Conservation (phyloP, 2,797 vertebrate genomes). For the Darevskia nairensis region DNA sequence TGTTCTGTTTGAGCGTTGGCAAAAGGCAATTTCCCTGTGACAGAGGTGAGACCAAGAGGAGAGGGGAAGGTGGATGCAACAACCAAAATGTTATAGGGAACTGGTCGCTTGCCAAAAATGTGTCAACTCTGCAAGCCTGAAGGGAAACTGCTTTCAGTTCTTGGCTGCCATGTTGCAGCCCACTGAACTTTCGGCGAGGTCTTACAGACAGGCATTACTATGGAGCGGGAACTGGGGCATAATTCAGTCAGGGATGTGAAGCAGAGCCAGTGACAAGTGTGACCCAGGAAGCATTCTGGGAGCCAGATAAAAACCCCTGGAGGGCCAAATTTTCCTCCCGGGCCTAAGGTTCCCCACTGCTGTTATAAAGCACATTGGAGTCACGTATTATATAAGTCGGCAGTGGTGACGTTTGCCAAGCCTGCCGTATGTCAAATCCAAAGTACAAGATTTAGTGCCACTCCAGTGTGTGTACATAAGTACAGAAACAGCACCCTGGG, state of each 20-base stretch:
- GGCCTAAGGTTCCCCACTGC: neutral
- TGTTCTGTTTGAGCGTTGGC: conserved; percentile 31
- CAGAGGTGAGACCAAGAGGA: neutral
- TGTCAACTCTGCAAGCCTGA: neutral
- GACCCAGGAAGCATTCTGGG: too few species aligned
- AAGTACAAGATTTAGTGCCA: neutral
- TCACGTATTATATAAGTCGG: neutral
- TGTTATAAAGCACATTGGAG: neutral
- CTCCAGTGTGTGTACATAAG: neutral
- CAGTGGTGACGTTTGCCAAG: neutral
- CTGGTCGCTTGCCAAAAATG: neutral
- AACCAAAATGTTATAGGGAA: conserved; percentile 9
- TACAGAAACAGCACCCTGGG: neutral
- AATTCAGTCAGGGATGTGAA: too few species aligned
- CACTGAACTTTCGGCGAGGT: neutral
- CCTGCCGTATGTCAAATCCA: neutral
- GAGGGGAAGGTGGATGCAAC: neutral
- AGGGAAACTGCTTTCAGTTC: neutral
- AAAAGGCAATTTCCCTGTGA: conserved; percentile 18
- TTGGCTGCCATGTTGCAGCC: neutral
- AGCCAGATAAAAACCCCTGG: too few species aligned
- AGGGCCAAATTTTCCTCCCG: too few species aligned
- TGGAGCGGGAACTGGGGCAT: neutral
- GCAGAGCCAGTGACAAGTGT: too few species aligned
- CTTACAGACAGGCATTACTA: neutral